Conservation (phyloP, 2,888 invertebrate genomes). For the Ischnura elegans region DNA sequence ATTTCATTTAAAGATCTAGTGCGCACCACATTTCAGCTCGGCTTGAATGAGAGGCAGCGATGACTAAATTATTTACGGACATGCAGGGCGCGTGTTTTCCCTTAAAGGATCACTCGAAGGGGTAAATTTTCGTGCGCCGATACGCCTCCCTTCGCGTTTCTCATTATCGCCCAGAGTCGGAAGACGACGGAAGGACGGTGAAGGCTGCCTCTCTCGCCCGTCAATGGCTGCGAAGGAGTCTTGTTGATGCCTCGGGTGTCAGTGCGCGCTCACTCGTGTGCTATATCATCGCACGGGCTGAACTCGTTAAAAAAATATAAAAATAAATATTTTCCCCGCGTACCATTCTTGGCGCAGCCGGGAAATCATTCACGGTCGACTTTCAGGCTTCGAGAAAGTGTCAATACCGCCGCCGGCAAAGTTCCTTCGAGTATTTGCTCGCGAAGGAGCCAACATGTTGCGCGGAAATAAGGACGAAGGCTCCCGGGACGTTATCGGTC, state of each 20-base stretch:
- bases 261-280: background rate
- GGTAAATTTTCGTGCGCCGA: background rate
- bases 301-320: conserved; percentile 15
- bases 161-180: background rate
- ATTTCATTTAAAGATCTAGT: too few relatives aligned
- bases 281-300: background rate
- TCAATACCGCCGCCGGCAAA: background rate
- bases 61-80: too few relatives aligned
- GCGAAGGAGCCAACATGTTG: background rate
- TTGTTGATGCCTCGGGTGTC: conserved; percentile 13
- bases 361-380: conserved; percentile 6
- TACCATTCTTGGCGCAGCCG: background rate
- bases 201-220: background rate
- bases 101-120: background rate
- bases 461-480: background rate
- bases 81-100: background rate
- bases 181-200: too few relatives aligned
- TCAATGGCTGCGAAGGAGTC: background rate
- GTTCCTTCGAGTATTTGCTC: background rate
- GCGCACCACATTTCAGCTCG: too few relatives aligned
- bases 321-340: too few relatives aligned
- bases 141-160: background rate
- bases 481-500: background rate
- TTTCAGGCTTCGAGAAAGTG: background rate
- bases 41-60: too few relatives aligned